Conservation (phyloP, 2,888 invertebrate species). For the Leucozona laternaria region DNA sequence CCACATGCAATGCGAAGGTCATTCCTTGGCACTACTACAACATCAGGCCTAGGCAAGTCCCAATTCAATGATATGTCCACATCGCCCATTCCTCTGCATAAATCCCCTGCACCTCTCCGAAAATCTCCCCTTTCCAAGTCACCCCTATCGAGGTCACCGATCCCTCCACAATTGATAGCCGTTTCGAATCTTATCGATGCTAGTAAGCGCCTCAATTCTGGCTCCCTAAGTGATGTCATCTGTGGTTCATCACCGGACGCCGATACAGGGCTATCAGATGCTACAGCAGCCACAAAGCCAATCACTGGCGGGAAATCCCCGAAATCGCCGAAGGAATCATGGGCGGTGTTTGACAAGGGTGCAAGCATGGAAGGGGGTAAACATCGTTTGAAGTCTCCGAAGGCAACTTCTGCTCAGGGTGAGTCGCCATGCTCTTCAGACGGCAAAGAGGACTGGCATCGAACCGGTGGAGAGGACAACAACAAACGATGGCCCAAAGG, state of each 20-base stretch:
- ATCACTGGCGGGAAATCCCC: conserved; percentile 62
- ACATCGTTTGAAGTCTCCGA: conserved; percentile 68
- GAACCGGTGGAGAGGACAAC: conserved; percentile 76
- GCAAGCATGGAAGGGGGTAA: conserved; percentile 61
- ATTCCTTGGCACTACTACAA: conserved; percentile 52
- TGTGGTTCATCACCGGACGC: conserved; percentile 88
- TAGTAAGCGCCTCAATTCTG: conserved; percentile 84
- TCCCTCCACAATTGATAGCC: conserved; percentile 83
- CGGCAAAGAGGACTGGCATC: conserved; percentile 87
- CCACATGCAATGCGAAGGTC: conserved; percentile 54
- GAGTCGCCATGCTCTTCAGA: conserved; percentile 92
- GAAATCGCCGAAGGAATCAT: conserved; percentile 84
- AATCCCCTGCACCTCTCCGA: conserved; percentile 78
- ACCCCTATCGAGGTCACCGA: conserved; percentile 81
- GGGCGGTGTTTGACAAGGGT: conserved; percentile 86
- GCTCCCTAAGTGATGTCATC: conserved; percentile 87
- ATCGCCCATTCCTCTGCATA: conserved; percentile 83
- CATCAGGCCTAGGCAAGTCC: conserved; percentile 77
- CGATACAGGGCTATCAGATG: conserved; percentile 78
- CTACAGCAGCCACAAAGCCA: conserved; percentile 52
- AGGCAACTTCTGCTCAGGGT: conserved; percentile 79
- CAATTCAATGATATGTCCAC: conserved; percentile 83
- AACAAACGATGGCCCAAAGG: conserved; percentile 85
- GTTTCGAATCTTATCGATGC: conserved; percentile 84
- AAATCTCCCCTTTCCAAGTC: conserved; percentile 78